phyloP scores from a whole-genome alignment of 2,888 invertebrate genomes.

The Mesoligia furuncula region DNA sequence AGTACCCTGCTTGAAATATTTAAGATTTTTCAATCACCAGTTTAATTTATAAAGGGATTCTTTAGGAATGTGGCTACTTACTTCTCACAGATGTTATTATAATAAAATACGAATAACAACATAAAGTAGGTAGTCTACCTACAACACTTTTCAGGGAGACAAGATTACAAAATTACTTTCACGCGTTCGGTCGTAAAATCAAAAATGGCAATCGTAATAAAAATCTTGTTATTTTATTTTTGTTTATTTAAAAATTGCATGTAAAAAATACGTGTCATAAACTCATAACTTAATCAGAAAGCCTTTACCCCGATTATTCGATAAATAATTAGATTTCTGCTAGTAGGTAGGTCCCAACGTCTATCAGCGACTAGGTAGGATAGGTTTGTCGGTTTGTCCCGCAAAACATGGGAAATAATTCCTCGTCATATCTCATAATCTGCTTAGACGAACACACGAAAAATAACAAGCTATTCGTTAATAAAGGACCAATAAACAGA shows the following conservation, averaged over 20 bases:
- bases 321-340: background rate
- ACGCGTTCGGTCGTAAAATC: slow-evolving; percentile 21
- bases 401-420: too few relatives aligned
- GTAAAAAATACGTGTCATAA: background rate
- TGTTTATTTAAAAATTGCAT: background rate
- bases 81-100: background rate
- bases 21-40: too few relatives aligned
- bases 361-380: too few relatives aligned
- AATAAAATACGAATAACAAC: background rate
- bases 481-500: background rate
- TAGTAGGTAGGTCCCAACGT: background rate
- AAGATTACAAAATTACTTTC: slow-evolving; percentile 33
- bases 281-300: background rate
- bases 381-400: too few relatives aligned
- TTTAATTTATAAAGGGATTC: background rate
- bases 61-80: background rate
- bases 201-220: slow-evolving; percentile 34
- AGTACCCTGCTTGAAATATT: background rate
- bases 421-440: background rate
- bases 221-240: slow-evolving; percentile 25
- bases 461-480: background rate
- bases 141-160: slow-evolving; percentile 11
- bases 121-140: background rate
- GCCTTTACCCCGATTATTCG: background rate
- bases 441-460: background rate